phyloP scores from a whole-genome alignment of 1,140 invertebrate species.

The Monomorium pharaonis region DNA sequence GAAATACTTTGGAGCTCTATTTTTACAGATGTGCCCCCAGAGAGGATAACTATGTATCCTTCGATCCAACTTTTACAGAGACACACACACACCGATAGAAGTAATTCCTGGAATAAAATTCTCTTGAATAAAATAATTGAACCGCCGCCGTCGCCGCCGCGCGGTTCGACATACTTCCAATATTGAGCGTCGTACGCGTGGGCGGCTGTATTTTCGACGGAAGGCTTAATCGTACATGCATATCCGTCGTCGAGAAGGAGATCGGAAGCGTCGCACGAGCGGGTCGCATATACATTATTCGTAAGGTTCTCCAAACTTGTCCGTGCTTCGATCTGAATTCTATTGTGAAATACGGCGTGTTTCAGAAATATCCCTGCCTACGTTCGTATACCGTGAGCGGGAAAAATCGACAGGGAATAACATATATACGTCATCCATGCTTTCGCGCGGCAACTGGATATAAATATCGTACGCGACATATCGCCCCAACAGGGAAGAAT shows the following conservation, averaged over 20 bases:
- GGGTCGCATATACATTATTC: conserved; percentile 33
- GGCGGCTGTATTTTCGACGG: conserved; percentile 8
- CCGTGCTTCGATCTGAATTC: conserved; percentile 12
- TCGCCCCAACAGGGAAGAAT: too few relatives aligned
- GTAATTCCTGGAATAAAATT: conserved; percentile 19
- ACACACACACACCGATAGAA: neutral
- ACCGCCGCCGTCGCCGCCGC: neutral
- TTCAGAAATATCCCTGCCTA: conserved; percentile 9
- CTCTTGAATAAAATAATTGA: neutral
- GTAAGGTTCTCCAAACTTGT: neutral
- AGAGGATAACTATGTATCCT: neutral
- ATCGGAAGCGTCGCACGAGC: neutral
- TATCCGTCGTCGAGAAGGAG: neutral
- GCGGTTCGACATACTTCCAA: conserved; percentile 25
- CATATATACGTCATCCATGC: neutral
- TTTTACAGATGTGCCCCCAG: neutral
- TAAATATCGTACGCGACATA: neutral
- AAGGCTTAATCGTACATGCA: neutral
- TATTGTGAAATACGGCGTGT: neutral
- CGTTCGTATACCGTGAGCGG: neutral
- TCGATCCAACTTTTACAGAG: neutral
- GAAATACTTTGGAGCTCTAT: conserved; percentile 21
- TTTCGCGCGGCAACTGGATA: neutral
- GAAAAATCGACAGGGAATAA: neutral
- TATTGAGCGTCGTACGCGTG: neutral